Evolutionary conservation across 2,797 vertebrate species (phyloP), one percentile per base, ranked within the genome.

Genomic region (Sciurus carolinensis): DNA sequence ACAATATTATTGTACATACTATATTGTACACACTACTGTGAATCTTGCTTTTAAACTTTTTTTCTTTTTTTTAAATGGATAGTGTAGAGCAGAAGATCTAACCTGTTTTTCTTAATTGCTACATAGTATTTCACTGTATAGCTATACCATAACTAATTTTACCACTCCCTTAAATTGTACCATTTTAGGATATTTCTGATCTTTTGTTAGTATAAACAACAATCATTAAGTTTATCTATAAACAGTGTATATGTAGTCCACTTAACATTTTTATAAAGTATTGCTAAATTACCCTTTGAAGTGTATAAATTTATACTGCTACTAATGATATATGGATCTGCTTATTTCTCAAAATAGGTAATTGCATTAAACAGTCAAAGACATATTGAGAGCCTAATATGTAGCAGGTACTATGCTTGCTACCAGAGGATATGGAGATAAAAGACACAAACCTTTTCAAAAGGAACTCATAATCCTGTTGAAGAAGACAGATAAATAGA

Each of bases 401-500:
- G 18, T 64, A 79, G 50, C 57, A 94, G n/a, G 84, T 39, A 90
- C 42, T 54, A 94, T 62, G 85, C 15, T 95, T 90, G 44, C 79
- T 87, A 87, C 47, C 73, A 20, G 73, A 88, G 36, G n/a, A 96
- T 71, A 96, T 30, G 72, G 66, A 95, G 87, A 94, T 90, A 95
- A 96, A 95, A 96, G 93, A 94, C 85, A 92, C 76, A 97, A 95
- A 95, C 67, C 73, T 94, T 95, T 79, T 97, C 93, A 95, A 91
- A 96, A 96, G 96, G 82, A 92, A 97, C 79, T 92, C 91, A 95
- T 81, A 92, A 94, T 92, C 86, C 91, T 96, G 66, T 90, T 92
- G 69, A 66, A 95, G 90, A 94, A 95, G 94, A 94, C 82, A 94
- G 81, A 95, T 44, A 95, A 92, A 93, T 13, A 93, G 73, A 95